A percentile compares a stretch with the other conserved stretches of the same genome.
These are phyloP conservation scores for Bubo scandiacus DNA, from an alignment of 2,113 vertebrate genomes.

Conservation along the genomic window DNA sequence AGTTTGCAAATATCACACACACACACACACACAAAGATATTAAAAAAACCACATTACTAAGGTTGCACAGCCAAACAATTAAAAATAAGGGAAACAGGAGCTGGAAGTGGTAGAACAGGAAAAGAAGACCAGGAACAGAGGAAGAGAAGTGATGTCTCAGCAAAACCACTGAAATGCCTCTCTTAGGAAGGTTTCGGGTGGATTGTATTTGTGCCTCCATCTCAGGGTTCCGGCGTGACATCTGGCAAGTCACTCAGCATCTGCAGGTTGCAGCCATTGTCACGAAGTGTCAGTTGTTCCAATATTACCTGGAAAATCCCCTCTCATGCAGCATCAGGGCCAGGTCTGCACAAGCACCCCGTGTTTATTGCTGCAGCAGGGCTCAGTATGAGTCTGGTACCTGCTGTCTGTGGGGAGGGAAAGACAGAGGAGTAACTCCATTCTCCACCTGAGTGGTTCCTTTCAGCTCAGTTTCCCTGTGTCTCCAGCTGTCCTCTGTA, in stretches of 20 bases:
- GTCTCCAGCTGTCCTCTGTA: neutral
- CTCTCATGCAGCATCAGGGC: rapidly evolving
- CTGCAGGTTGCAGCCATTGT: neutral
- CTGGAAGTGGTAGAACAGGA: neutral
- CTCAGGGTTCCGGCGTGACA: neutral
- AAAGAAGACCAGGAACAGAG: neutral
- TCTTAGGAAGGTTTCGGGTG: neutral
- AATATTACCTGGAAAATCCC: neutral
- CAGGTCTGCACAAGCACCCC: neutral
- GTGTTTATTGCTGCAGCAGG: neutral
- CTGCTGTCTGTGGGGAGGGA: neutral
- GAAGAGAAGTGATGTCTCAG: neutral
- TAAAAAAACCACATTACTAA: neutral
- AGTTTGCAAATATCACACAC: neutral
- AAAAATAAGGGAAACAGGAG: neutral
- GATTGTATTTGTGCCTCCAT: neutral
- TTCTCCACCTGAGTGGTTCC: neutral
- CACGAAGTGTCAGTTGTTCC: neutral
- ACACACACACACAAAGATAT: neutral
- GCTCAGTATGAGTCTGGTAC: neutral
- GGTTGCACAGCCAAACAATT: neutral
- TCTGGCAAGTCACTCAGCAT: neutral
- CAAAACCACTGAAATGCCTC: neutral
- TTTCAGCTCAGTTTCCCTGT: neutral
- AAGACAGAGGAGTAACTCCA: neutral